Base-by-base conservation (phyloP, 1,140 invertebrate genomes). In the Bombus balteatus region DNA sequence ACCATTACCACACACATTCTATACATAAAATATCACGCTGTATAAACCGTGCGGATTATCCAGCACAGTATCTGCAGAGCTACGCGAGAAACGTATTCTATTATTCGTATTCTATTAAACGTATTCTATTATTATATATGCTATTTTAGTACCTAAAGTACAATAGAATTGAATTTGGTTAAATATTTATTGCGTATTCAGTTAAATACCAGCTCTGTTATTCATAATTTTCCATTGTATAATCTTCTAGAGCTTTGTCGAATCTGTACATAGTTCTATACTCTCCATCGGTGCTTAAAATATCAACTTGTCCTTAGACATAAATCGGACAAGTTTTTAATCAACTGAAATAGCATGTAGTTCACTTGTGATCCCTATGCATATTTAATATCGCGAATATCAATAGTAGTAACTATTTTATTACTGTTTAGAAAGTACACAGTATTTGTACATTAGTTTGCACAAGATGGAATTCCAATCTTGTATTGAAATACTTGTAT, bases 351-450 rank as follows among this genome's bases (percentile, higher is more conserved):
- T 22, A 37, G 32, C 18, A 22, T 3, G 8, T 32, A 32, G 34
- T 68, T 68, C 66, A 22, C 34, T 15, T 1, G 32, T 66, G 15
- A 22, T 34, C 1, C 65, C 3, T 18, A 4, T 32, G 65, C 65
- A 66, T 66, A 66, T 66, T 34, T 66, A 76, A 75, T 47, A 34
- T 28, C 73, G 74, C 34, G 53, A 25, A 78, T 25, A 32, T 66
- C 62, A 34, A 62, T 78, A 77, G 4, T 66, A n/a, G 59, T 78
- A 32, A 66, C 5, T 78, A 78, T 71, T 71, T 70, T 47, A 57
- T 53, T 25, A 6, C 13, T 37, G 15, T 37, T 18, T n/a, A n/a
- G n/a, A 18, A 37, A 28, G 47, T n/a, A 39, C 6, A 39, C 13
- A 8, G 10, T 13, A 62, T 28, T 62, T 62, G 1, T 1, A n/a